These are phyloP conservation scores for Biston stratarius DNA, from an alignment of 2,888 invertebrate species.

Conservation along the genomic window DNA sequence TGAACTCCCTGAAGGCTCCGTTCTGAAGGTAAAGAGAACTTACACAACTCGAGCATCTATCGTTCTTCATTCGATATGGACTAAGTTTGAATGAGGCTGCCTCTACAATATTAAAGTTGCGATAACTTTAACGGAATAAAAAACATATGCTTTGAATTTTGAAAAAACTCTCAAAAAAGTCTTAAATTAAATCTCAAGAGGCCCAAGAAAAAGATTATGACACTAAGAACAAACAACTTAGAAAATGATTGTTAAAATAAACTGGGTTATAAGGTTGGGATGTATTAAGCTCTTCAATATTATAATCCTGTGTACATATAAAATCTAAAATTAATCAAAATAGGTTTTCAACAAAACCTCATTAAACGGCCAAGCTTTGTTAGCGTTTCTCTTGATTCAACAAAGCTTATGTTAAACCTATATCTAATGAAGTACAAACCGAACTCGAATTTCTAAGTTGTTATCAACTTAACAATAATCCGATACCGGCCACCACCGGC, in stretches of 20 bases:
- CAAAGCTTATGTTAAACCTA: neutral
- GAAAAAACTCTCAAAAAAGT: too few relatives aligned
- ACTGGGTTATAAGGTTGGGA: too few relatives aligned
- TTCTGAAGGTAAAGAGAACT: conserved; percentile 53
- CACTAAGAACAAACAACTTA: too few relatives aligned
- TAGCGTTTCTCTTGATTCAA: neutral
- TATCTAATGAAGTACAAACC: conserved; percentile 12
- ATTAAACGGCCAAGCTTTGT: neutral
- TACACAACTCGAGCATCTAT: conserved; percentile 54
- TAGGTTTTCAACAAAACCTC: neutral
- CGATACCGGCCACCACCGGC: conserved; percentile 68
- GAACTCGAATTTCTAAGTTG: conserved; percentile 52
- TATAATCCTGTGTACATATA: neutral
- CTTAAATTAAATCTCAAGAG: too few relatives aligned
- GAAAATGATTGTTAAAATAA: too few relatives aligned
- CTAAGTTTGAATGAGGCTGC: conserved; percentile 49
- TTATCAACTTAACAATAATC: conserved; percentile 61
- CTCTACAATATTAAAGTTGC: neutral
- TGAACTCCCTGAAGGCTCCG: conserved; percentile 35
- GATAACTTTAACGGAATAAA: neutral
- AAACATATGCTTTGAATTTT: too few relatives aligned
- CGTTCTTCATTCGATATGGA: conserved; percentile 57
- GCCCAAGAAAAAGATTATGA: too few relatives aligned
- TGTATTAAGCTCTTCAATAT: too few relatives aligned
- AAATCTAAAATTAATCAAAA: neutral